These are phyloP conservation scores for Mormyrus lacerda DNA, from an alignment of 2,113 vertebrate species.

Conservation along the genomic window DNA sequence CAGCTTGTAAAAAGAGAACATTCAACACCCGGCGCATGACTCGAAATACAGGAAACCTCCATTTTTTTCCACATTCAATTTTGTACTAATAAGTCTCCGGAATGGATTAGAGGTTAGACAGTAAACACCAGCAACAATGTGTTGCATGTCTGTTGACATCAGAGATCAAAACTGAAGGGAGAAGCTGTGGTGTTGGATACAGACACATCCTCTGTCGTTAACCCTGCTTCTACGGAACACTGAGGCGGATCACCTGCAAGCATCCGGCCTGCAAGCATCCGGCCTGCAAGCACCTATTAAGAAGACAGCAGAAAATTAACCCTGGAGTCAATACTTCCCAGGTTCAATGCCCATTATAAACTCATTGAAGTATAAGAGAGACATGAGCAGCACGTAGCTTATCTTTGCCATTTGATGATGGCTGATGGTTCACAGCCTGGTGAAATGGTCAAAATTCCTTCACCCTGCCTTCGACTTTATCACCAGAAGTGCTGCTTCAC, in stretches of 20 bases:
- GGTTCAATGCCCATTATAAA: constrained; percentile 52
- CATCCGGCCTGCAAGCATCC: background rate
- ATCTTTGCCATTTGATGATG: background rate
- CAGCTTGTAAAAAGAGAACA: background rate
- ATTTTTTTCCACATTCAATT: background rate
- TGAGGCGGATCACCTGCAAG: background rate
- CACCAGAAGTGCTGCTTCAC: background rate
- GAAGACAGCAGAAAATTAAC: constrained; percentile 64
- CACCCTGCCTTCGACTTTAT: background rate
- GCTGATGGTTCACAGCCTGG: background rate
- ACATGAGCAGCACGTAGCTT: constrained; percentile 10
- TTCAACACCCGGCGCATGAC: background rate
- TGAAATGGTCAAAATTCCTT: background rate
- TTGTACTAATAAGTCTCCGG: background rate
- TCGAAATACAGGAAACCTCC: background rate
- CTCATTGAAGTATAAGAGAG: constrained; percentile 36
- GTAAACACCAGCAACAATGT: background rate
- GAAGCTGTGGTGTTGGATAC: background rate
- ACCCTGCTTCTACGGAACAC: background rate
- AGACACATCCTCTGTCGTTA: background rate
- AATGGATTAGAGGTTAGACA: background rate
- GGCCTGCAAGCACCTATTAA: constrained; percentile 44
- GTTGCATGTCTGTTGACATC: background rate
- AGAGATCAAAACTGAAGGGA: background rate
- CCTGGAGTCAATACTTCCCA: constrained; percentile 49